These are phyloP conservation scores for Auanema freiburgensis DNA, from an alignment of 2,888 invertebrate species.

Conservation along the genomic window DNA sequence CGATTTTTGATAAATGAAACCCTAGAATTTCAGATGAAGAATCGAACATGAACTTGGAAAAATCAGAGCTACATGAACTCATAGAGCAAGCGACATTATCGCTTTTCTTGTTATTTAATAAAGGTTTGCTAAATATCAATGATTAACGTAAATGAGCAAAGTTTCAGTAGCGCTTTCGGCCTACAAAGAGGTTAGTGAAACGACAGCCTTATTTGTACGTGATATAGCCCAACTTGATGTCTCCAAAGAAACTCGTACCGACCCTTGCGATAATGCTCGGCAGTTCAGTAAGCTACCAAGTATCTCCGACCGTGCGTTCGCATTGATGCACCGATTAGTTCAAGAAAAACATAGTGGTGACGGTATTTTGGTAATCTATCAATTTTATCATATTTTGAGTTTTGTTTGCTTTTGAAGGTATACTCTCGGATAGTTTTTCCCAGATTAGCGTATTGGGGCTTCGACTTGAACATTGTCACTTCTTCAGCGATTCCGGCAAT, in stretches of 20 bases:
- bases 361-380: slow-evolving; percentile 8
- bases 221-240: slow-evolving; percentile 9
- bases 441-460: slow-evolving; percentile 13
- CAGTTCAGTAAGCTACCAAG: slow-evolving; percentile 9
- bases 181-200: slow-evolving; percentile 4
- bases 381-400: background rate
- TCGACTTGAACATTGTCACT: slow-evolving; percentile 6
- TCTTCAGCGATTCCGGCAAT: slow-evolving; percentile 14
- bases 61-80: background rate
- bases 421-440: slow-evolving; percentile 15
- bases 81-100: slow-evolving; percentile 6
- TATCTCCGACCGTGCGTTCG: slow-evolving; percentile 16
- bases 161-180: slow-evolving; percentile 12
- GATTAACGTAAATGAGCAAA: background rate
- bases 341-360: slow-evolving; percentile 16
- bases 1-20: slow-evolving; percentile 1
- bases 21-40: slow-evolving; percentile 3
- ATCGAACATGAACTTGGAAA: background rate
- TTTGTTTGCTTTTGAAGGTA: slow-evolving; percentile 15
- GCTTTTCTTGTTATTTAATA: slow-evolving; percentile 8
- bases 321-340: slow-evolving; percentile 17
- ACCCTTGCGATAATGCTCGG: background rate
- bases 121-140: background rate
- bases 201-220: slow-evolving; percentile 7
- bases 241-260: background rate